phyloP scores from a whole-genome alignment of 1,140 invertebrate genomes.

The Tetramorium parvispinum region DNA sequence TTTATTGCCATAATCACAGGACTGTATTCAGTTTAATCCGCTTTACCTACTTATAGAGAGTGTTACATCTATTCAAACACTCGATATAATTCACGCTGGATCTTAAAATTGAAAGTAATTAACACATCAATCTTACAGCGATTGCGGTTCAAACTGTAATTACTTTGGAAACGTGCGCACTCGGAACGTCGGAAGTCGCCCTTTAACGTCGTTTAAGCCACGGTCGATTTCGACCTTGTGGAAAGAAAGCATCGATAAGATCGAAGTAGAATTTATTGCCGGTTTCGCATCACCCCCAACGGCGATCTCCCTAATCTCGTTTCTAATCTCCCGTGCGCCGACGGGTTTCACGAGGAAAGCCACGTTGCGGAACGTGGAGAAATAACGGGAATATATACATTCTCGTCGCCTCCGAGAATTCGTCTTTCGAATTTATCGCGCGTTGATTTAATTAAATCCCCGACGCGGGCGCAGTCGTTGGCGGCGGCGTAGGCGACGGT shows the following conservation, averaged over 20 bases:
- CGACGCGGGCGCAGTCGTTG: slow-evolving; percentile 4
- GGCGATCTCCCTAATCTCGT: slow-evolving; percentile 66
- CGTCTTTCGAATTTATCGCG: slow-evolving; percentile 76
- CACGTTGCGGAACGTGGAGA: not conserved
- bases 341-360: slow-evolving; percentile 38
- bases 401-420: slow-evolving; percentile 64
- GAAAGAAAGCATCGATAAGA: slow-evolving; percentile 68
- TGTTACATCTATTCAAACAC: no score
- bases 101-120: slow-evolving; percentile 45
- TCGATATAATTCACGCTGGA: not conserved
- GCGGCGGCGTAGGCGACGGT: not conserved
- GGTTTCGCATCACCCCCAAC: slow-evolving; percentile 50
- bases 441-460: slow-evolving; percentile 78
- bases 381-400: slow-evolving; percentile 47
- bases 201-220: slow-evolving; percentile 67
- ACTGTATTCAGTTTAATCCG: no score
- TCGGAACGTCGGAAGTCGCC: slow-evolving; percentile 50
- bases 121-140: slow-evolving; percentile 34
- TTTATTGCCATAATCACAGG: no score
- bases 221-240: slow-evolving; percentile 54
- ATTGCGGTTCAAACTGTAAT: slow-evolving; percentile 36
- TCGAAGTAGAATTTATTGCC: slow-evolving; percentile 72
- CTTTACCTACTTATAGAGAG: no score
- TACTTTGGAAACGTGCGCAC: slow-evolving; percentile 33
- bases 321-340: slow-evolving; percentile 64